phyloP scores from a whole-genome alignment of 2,888 invertebrate genomes.

The Physocephala rufipes region DNA sequence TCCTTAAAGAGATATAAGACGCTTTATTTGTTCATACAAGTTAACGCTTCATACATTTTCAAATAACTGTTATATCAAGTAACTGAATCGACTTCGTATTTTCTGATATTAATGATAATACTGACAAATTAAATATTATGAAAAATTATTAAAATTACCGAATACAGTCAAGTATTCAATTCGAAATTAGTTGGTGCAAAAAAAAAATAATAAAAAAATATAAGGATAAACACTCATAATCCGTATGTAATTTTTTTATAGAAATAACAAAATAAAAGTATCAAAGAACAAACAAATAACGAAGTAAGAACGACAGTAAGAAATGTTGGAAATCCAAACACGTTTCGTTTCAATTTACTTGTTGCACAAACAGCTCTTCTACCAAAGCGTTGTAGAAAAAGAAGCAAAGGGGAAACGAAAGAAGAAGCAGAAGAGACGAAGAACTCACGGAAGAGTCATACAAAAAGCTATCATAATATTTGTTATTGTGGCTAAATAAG shows the following conservation, averaged over 20 bases:
- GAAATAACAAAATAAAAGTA: constrained; percentile 47
- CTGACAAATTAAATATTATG: background rate
- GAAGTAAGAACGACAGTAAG: constrained; percentile 37
- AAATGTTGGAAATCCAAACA: constrained; percentile 53
- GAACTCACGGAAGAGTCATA: background rate
- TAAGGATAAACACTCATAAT: constrained; percentile 45
- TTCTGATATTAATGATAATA: too few relatives aligned
- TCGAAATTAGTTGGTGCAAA: too few relatives aligned
- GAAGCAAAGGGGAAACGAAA: constrained; percentile 39
- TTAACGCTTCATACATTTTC: too few relatives aligned
- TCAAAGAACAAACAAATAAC: constrained; percentile 49
- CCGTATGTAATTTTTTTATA: constrained; percentile 49
- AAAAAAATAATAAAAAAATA: background rate
- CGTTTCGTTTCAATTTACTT: constrained; percentile 58
- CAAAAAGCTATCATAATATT: constrained; percentile 43
- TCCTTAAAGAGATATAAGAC: too few relatives aligned
- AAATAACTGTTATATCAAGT: too few relatives aligned
- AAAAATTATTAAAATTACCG: background rate
- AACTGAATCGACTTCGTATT: too few relatives aligned
- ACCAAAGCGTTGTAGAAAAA: constrained; percentile 13
- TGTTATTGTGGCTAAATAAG: constrained; percentile 40
- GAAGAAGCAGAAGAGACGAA: constrained; percentile 25
- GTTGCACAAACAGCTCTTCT: constrained; percentile 50
- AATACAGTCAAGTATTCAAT: background rate
- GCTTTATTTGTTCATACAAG: too few relatives aligned